Evolutionary conservation across 2,113 vertebrate genomes (phyloP).

Genomic region (Apeltes quadracus): DNA sequence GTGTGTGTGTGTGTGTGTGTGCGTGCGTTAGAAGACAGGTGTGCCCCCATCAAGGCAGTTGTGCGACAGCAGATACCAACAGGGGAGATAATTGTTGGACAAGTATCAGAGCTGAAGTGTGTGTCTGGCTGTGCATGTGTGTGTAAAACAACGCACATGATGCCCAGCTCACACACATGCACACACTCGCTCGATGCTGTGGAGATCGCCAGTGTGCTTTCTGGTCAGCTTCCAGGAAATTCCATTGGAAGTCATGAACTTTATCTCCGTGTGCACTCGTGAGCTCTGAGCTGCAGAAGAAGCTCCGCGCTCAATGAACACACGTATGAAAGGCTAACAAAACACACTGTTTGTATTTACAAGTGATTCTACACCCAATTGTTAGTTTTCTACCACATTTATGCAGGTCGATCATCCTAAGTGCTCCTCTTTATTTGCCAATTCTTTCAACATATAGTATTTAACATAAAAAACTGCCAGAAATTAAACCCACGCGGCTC

Average conservation of each 20-base stretch:
- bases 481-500: background rate
- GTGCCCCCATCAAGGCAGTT: conserved; percentile 61
- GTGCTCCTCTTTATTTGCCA: background rate
- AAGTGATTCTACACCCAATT: background rate
- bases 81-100: conserved; percentile 46
- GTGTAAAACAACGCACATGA: background rate
- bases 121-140: conserved; percentile 12
- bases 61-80: conserved; percentile 62
- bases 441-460: background rate
- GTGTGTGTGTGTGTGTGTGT: conserved; percentile 27
- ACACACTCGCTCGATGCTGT: background rate
- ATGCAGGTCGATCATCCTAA: background rate
- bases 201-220: conserved; percentile 30
- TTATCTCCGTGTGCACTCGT: background rate
- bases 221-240: background rate
- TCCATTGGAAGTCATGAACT: background rate
- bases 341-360: background rate
- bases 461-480: background rate
- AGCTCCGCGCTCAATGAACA: background rate
- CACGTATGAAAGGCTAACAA: background rate
- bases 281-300: background rate
- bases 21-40: conserved; percentile 64
- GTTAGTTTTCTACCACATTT: background rate
- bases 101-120: conserved; percentile 15
- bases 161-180: background rate